Evolutionary conservation across 2,888 invertebrate species (phyloP).

Genomic region (Trachelus tabidus): DNA sequence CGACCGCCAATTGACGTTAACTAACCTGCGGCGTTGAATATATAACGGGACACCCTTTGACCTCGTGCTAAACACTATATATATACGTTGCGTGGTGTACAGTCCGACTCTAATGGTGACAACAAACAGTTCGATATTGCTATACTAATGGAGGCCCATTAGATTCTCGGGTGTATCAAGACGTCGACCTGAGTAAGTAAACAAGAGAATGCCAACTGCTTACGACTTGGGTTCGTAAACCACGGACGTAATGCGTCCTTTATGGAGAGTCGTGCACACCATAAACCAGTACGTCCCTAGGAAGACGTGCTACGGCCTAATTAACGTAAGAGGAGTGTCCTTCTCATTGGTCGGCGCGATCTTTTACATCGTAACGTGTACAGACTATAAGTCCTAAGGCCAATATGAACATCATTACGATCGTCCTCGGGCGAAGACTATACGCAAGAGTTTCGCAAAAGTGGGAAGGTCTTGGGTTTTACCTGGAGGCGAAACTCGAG

Average conservation of each 20-base stretch:
- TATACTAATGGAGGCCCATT: background rate
- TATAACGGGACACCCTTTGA: background rate
- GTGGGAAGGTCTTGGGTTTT: background rate
- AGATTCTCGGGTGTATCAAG: background rate
- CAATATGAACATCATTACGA: background rate
- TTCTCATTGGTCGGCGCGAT: background rate
- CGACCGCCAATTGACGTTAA: background rate
- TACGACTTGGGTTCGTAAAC: background rate
- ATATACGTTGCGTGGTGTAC: background rate
- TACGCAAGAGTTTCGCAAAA: background rate
- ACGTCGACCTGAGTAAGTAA: background rate
- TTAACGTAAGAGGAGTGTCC: background rate
- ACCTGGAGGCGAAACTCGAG: background rate
- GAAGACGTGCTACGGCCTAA: background rate
- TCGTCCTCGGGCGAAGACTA: background rate
- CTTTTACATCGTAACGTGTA: background rate
- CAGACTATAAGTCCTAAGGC: background rate
- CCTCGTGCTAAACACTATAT: background rate
- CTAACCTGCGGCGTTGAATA: background rate
- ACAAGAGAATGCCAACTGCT: background rate
- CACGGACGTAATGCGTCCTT: constrained; percentile 32
- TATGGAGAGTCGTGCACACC: constrained; percentile 33
- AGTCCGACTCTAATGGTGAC: background rate
- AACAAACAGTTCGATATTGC: background rate
- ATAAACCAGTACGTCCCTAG: constrained; percentile 21